Conservation (phyloP, 1,140 invertebrate genomes). For the Eumeta japonica region DNA sequence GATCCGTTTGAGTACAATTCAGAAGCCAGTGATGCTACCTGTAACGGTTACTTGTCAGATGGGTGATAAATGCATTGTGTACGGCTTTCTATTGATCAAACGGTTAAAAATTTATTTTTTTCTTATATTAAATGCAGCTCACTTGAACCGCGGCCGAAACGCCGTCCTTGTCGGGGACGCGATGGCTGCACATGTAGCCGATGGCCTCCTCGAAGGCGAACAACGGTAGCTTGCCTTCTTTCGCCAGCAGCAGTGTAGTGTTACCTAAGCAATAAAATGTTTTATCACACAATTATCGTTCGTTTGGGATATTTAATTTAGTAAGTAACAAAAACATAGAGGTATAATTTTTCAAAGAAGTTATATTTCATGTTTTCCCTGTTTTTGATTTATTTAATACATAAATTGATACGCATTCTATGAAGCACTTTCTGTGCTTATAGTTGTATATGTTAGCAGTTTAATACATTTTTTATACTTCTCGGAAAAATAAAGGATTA, state of each 20-base stretch:
- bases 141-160: constrained; percentile 80
- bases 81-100: background rate
- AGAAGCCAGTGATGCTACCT: constrained; percentile 74
- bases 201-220: constrained; percentile 96
- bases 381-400: too few relatives aligned
- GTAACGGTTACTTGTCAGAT: constrained; percentile 4
- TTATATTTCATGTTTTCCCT: too few relatives aligned
- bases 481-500: too few relatives aligned
- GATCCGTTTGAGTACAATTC: constrained; percentile 68
- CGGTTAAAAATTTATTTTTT: background rate
- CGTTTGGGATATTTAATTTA: too few relatives aligned
- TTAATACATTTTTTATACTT: too few relatives aligned
- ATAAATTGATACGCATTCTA: too few relatives aligned
- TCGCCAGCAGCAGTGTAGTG: constrained; percentile 70
- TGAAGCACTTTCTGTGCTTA: too few relatives aligned
- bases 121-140: constrained; percentile 1
- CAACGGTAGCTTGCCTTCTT: constrained; percentile 72
- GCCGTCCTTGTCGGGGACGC: constrained; percentile 94
- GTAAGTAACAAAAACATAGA: too few relatives aligned
- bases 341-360: too few relatives aligned
- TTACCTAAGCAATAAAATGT: constrained; percentile 61
- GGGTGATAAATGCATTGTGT: background rate
- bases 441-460: too few relatives aligned
- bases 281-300: too few relatives aligned
- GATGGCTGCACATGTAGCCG: constrained; percentile 90